These are phyloP conservation scores for Pristionchus pacificus DNA, from an alignment of 1,140 invertebrate genomes.

Conservation along the genomic window DNA sequence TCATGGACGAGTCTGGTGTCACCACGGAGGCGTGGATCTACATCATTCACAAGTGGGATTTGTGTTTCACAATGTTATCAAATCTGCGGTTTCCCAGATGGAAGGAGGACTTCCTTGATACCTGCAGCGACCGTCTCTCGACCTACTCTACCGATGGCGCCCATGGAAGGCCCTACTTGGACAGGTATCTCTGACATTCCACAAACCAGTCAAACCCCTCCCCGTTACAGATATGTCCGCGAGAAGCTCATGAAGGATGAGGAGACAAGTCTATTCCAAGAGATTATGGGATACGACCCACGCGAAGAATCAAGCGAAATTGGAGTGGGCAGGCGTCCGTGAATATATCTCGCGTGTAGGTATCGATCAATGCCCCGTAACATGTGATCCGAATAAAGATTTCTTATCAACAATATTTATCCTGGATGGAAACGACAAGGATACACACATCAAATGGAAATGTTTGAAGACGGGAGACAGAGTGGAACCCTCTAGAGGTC, in stretches of 20 bases:
- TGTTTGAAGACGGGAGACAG: too few relatives aligned
- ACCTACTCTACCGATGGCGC: conserved; percentile 17
- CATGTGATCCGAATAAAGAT: too few relatives aligned
- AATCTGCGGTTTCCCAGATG: conserved; percentile 2
- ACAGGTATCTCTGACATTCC: too few relatives aligned
- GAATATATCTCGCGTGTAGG: too few relatives aligned
- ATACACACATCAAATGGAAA: too few relatives aligned
- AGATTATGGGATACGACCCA: neutral
- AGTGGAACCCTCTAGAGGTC: too few relatives aligned
- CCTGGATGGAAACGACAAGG: too few relatives aligned
- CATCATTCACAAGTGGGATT: conserved; percentile 16
- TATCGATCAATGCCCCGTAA: too few relatives aligned
- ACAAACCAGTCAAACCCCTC: too few relatives aligned
- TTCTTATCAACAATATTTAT: too few relatives aligned
- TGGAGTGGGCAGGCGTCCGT: neutral
- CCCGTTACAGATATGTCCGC: neutral
- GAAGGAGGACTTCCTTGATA: conserved; percentile 15
- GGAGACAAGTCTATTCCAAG: neutral
- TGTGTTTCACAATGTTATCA: neutral
- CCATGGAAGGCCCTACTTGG: conserved; percentile 26
- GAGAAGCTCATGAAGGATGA: neutral
- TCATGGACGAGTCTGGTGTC: neutral
- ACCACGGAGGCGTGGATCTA: conserved; percentile 29
- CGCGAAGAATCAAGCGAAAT: neutral
- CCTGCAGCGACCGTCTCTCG: neutral